phyloP scores from a whole-genome alignment of 2,113 vertebrate genomes.

The Herpailurus yagouaroundi region DNA sequence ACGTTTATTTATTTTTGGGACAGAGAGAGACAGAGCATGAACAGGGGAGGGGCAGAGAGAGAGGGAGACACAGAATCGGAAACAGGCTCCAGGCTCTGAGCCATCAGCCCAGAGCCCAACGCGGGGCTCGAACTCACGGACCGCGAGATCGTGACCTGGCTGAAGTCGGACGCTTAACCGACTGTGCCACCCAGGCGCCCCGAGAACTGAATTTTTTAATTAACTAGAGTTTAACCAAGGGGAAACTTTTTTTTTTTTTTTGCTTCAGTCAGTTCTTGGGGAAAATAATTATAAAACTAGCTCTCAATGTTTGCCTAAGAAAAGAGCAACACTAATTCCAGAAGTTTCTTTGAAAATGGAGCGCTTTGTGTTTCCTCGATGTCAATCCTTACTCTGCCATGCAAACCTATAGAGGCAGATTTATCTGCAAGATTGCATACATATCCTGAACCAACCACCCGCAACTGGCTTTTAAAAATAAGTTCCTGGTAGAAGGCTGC shows the following conservation, averaged over 20 bases:
- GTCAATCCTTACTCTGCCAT: not conserved
- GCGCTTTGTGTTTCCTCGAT: not conserved
- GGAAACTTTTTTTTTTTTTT: not conserved
- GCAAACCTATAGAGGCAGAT: not conserved
- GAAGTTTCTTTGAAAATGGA: not conserved
- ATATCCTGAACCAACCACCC: not conserved
- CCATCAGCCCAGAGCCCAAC: no score
- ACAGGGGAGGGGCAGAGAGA: no score
- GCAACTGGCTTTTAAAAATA: not conserved
- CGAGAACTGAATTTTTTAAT: conserved; percentile 40
- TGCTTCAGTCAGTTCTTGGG: not conserved
- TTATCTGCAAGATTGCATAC: not conserved
- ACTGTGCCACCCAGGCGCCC: no score
- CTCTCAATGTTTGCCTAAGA: not conserved
- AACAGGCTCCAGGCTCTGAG: no score
- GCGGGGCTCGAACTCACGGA: no score
- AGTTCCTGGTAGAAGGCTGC: not conserved
- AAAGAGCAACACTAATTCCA: not conserved
- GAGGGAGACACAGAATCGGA: no score
- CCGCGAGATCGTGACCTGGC: no score
- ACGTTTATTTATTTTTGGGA: no score
- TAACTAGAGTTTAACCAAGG: not conserved
- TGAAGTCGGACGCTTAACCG: no score
- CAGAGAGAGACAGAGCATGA: no score
- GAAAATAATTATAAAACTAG: conserved; percentile 2